Evolutionary conservation across 2,888 invertebrate species (phyloP), one percentile per base, ranked within the genome.

Genomic region (Autographa gamma): DNA sequence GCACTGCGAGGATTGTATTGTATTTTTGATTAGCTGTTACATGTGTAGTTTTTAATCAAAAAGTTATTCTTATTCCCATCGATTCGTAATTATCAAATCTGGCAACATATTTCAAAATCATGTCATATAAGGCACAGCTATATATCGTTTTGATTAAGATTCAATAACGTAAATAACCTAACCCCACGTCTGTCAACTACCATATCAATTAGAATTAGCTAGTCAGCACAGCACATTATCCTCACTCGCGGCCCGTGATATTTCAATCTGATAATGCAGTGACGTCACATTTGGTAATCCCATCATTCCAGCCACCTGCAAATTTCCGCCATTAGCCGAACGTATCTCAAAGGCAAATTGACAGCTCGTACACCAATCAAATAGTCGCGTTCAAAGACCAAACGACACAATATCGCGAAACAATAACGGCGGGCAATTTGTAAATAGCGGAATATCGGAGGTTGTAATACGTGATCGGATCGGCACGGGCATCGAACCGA

Each of bases 401-500:
- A 64, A 56, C 77, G 77, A 71, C 77, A 74, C 84, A 72, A 73
- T 80, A 83, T 71, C 82, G 71, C 74, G 68, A 70, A 82, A 84
- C 83, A 83, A 79, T 83, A 84, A 79, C 80, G 69, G 71, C 73
- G 59, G 68, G 66, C 79, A 84, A 80, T 83, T 84, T 78, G 85
- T 84, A 84, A 84, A 84, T 79, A 80, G 69, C 63, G 66, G 63
- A 79, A 82, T 82, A 80, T 81, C 73, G 74, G 63, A 73, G 67
- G 48, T 68, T 67, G 80, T 84, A 82, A 82, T 81, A 74, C 68
- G 70, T 78, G 83, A 84, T 83, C 83, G 82, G 76, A 83, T 82
- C 81, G 77, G 63, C 73, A 71, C 81, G 69, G 76, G 79, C 84
- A 84, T 81, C 82, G 83, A 82, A 80, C 83, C 82, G 73, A 83